phyloP scores from a whole-genome alignment of 2,888 invertebrate species.

The Sussaba pulchella region DNA sequence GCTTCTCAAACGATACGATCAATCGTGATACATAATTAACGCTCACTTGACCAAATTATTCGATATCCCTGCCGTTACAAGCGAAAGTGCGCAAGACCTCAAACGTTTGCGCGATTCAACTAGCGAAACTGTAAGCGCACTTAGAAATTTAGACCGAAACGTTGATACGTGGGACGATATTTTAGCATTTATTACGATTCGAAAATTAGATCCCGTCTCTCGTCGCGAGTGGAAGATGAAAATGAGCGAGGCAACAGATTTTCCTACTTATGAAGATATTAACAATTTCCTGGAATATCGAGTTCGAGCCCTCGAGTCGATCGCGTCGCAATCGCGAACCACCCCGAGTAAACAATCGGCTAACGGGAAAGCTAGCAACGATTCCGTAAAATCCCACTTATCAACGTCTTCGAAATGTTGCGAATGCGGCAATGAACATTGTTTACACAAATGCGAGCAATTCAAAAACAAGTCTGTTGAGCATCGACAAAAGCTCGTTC shows the following conservation, averaged over 20 bases:
- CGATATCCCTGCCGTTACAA: not conserved
- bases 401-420: not conserved
- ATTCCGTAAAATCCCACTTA: not conserved
- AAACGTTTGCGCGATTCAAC: not conserved
- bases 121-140: slow-evolving; percentile 10
- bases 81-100: not conserved
- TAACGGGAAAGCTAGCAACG: too few species aligned
- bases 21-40: slow-evolving; percentile 6
- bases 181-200: slow-evolving; percentile 9
- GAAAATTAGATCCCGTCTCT: slow-evolving; percentile 13
- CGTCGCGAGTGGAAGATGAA: slow-evolving; percentile 23
- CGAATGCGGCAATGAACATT: slow-evolving; percentile 21
- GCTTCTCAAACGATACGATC: slow-evolving; percentile 6
- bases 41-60: slow-evolving; percentile 6
- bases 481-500: slow-evolving; percentile 18
- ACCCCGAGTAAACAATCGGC: too few species aligned
- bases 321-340: too few species aligned
- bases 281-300: too few species aligned
- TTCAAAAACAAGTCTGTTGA: slow-evolving; percentile 26
- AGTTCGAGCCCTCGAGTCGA: too few species aligned
- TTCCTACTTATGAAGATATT: too few species aligned
- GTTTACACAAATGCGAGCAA: slow-evolving; percentile 27
- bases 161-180: slow-evolving; percentile 28
- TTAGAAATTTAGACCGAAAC: not conserved
- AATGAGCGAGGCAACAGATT: slow-evolving; percentile 11